Conservation (phyloP, 1,140 invertebrate genomes). For the Agrypnia vestita region DNA sequence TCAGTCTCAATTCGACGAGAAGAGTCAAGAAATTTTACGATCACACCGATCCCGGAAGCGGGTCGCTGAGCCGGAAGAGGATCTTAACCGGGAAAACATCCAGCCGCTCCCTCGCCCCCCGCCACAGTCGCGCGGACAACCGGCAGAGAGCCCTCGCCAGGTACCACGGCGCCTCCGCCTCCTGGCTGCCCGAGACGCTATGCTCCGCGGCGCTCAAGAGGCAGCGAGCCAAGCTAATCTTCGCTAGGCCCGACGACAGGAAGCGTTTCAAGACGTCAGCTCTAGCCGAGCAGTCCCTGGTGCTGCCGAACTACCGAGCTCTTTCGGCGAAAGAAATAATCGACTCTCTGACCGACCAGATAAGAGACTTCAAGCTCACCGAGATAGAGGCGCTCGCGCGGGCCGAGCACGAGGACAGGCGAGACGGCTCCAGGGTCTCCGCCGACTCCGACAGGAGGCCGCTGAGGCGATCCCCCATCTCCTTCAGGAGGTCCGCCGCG, state of each 20-base stretch:
- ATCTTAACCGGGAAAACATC: neutral
- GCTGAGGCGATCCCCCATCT: slow-evolving; percentile 23
- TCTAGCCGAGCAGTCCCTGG: slow-evolving; percentile 28
- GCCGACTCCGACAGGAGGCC: slow-evolving; percentile 22
- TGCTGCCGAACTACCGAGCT: slow-evolving; percentile 41
- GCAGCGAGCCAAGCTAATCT: neutral
- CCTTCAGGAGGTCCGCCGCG: neutral
- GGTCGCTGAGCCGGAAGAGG: neutral
- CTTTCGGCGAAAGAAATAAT: slow-evolving; percentile 55
- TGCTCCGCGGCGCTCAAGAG: neutral
- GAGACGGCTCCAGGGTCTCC: neutral
- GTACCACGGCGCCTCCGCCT: slow-evolving; percentile 28
- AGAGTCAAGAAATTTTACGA: slow-evolving; percentile 13
- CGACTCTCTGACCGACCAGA: slow-evolving; percentile 53
- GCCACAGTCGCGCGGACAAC: too few species aligned
- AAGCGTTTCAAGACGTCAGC: slow-evolving; percentile 13
- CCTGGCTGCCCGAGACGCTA: neutral
- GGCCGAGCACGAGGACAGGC: neutral
- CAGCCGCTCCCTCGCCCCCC: neutral
- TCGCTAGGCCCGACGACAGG: neutral
- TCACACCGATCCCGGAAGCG: neutral
- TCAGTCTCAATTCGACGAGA: neutral
- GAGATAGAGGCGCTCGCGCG: slow-evolving; percentile 17
- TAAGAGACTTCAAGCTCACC: slow-evolving; percentile 35
- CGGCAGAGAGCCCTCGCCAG: slow-evolving; percentile 5